A percentile compares a stretch with the other conserved stretches of the same genome.
phyloP scores from a whole-genome alignment of 1,140 invertebrate species.

The Metaphire vulgaris region DNA sequence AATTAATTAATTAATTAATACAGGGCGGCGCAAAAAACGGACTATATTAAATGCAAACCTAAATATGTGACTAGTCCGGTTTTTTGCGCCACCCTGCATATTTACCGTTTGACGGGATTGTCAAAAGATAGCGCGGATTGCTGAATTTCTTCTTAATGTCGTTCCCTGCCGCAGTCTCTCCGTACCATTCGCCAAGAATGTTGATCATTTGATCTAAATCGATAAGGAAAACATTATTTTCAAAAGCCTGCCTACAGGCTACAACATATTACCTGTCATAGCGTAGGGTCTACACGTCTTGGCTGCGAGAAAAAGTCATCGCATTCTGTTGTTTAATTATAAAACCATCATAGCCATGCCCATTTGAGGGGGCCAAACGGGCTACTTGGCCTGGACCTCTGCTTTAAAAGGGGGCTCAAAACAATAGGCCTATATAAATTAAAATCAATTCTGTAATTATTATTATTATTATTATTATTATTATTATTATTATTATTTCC shows the following conservation, averaged over 20 bases:
- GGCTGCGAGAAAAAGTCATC: too few species aligned
- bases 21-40: too few species aligned
- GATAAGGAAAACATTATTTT: not conserved
- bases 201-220: not conserved
- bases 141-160: not conserved
- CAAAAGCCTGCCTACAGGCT: not conserved
- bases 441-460: too few species aligned
- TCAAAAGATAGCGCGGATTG: not conserved
- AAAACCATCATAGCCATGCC: not conserved
- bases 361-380: not conserved
- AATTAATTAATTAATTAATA: too few species aligned
- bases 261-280: not conserved
- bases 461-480: too few species aligned
- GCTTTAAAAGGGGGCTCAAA: too few species aligned
- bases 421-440: too few species aligned
- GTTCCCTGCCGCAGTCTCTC: not conserved
- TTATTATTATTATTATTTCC: too few species aligned
- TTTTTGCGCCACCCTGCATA: too few species aligned
- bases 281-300: not conserved
- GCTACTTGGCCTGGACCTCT: not conserved
- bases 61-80: too few species aligned
- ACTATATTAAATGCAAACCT: too few species aligned
- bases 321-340: too few species aligned
- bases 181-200: not conserved
- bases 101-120: not conserved